Percentiles rank a stretch among this genome's conserved stretches.
Evolutionary conservation across 2,113 vertebrate species (phyloP).

Genomic region (Nannobrachium achirus): DNA sequence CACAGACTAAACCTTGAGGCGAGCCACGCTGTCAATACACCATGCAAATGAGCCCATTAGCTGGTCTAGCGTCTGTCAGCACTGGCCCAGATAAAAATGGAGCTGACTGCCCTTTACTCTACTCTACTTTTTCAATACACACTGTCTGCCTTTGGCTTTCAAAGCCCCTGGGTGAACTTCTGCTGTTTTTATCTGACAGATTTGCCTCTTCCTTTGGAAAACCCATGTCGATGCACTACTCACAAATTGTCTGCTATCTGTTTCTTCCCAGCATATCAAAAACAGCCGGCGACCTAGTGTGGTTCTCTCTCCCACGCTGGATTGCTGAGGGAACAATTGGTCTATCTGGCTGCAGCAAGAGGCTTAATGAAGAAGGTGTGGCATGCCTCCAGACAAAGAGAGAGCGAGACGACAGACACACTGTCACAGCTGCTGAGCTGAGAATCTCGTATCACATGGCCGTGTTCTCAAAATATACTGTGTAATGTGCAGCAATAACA

Average conservation of each 20-base stretch:
- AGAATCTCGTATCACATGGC: constrained; percentile 17
- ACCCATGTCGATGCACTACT: constrained; percentile 32
- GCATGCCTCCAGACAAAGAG: constrained; percentile 47
- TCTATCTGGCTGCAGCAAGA: constrained; percentile 55
- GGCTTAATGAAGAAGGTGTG: constrained; percentile 59
- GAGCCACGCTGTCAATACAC: constrained; percentile 60
- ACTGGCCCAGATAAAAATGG: constrained; percentile 48
- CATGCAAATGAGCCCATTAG: constrained; percentile 67
- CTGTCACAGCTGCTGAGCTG: not conserved
- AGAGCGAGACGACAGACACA: constrained; percentile 27
- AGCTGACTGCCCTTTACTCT: constrained; percentile 45
- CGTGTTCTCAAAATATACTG: constrained; percentile 10
- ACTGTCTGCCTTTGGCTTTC: constrained; percentile 40
- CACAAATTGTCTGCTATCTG: constrained; percentile 47
- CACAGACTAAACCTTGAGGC: constrained; percentile 53
- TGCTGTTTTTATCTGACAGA: constrained; percentile 56
- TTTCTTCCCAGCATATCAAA: constrained; percentile 48
- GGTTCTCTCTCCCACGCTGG: constrained; percentile 43
- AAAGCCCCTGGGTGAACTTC: constrained; percentile 46
- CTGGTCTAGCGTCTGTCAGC: constrained; percentile 64
- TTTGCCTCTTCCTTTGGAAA: constrained; percentile 56
- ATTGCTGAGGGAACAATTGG: constrained; percentile 50
- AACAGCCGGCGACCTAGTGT: constrained; percentile 35
- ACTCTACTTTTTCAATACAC: not conserved
- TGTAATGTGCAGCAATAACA: constrained; percentile 14